Evolutionary conservation across 1,140 invertebrate genomes (phyloP).

Genomic region (Diachasmimorpha longicaudata): DNA sequence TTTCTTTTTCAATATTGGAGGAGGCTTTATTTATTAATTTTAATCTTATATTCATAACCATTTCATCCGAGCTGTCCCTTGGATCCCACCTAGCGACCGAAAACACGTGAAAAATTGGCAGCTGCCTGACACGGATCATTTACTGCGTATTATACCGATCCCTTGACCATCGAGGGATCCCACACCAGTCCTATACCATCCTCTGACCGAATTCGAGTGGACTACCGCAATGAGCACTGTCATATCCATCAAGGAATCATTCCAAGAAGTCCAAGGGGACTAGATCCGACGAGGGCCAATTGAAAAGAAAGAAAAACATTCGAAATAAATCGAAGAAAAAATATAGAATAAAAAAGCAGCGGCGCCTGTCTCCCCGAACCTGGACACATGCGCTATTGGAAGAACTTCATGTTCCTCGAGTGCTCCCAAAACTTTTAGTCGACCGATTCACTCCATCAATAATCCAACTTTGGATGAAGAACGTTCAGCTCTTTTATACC

Average conservation of each 20-base stretch:
- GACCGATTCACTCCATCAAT: background rate
- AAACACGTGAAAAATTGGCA: slow-evolving; percentile 31
- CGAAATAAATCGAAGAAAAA: background rate
- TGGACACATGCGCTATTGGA: background rate
- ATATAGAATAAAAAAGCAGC: background rate
- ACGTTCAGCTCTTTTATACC: background rate
- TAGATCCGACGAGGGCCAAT: background rate
- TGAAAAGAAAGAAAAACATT: background rate
- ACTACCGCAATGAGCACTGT: slow-evolving; percentile 17
- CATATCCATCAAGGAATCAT: background rate
- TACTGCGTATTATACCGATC: slow-evolving; percentile 36
- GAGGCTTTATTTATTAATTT: too few species aligned
- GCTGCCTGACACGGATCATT: slow-evolving; percentile 46
- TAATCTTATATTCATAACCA: background rate
- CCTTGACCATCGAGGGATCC: slow-evolving; percentile 13
- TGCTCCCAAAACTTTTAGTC: background rate
- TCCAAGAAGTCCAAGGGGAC: background rate
- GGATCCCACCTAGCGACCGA: background rate
- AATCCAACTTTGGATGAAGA: background rate
- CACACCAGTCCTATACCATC: slow-evolving; percentile 22
- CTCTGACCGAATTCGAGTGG: slow-evolving; percentile 1
- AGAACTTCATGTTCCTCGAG: background rate
- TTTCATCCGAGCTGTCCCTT: background rate
- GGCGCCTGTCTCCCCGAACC: background rate
- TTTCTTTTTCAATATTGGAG: too few species aligned